Conservation (phyloP, 2,797 vertebrate genomes). For the Adelosebastes latens region DNA sequence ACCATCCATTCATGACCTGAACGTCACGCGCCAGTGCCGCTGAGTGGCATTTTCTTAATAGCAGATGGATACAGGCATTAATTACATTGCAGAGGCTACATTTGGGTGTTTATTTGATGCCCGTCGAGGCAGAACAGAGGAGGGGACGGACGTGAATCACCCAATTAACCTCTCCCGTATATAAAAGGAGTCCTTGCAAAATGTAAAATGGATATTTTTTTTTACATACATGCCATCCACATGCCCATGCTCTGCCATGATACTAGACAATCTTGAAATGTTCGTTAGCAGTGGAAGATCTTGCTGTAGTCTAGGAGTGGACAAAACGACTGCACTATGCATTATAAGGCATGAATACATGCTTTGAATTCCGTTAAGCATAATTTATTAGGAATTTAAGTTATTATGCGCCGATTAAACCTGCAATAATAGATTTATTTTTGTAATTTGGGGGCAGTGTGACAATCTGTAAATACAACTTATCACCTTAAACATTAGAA, state of each 20-base stretch:
- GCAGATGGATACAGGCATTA: constrained; percentile 70
- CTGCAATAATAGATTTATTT: not conserved
- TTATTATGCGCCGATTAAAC: not conserved
- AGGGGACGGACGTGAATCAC: constrained; percentile 52
- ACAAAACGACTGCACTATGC: not conserved
- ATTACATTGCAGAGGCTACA: constrained; percentile 65
- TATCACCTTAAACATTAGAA: not conserved
- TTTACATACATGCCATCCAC: constrained; percentile 6
- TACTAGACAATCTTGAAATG: not conserved
- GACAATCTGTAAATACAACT: not conserved
- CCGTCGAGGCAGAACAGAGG: constrained; percentile 60
- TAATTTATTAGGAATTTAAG: not conserved
- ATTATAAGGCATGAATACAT: not conserved
- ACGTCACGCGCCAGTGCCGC: constrained; percentile 48
- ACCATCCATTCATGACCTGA: constrained; percentile 47
- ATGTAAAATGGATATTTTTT: constrained; percentile 1
- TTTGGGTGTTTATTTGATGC: constrained; percentile 69
- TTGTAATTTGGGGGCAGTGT: not conserved
- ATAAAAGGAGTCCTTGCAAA: constrained; percentile 28
- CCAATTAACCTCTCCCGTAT: constrained; percentile 64
- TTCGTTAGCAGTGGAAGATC: not conserved
- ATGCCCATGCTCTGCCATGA: not conserved
- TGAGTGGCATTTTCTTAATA: constrained; percentile 72
- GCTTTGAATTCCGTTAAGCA: not conserved
- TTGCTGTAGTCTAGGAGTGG: not conserved